Conservation (phyloP, 2,113 vertebrate genomes). For the Lucifuga dentata region DNA sequence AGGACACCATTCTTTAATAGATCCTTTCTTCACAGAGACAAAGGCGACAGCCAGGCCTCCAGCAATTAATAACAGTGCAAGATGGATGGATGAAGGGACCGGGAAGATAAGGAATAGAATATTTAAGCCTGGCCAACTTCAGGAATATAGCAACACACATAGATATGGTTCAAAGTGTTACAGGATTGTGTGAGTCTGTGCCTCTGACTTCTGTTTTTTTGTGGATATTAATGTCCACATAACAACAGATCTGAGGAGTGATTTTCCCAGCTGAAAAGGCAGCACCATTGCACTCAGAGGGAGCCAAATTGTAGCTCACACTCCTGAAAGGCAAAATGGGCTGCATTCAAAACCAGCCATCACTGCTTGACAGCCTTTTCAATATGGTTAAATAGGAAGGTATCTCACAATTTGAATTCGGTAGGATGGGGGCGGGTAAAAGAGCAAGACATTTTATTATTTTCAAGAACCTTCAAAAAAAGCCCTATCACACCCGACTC, state of each 20-base stretch:
- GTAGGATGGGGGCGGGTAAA: slow-evolving; percentile 23
- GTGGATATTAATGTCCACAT: slow-evolving; percentile 28
- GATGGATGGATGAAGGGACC: slow-evolving; percentile 60
- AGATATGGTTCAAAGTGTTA: slow-evolving; percentile 13
- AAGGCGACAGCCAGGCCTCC: slow-evolving; percentile 65
- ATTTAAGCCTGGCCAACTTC: slow-evolving; percentile 25
- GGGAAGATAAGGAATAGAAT: slow-evolving; percentile 44
- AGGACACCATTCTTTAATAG: slow-evolving; percentile 70
- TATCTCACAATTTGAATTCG: slow-evolving; percentile 29
- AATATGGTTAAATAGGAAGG: slow-evolving; percentile 32
- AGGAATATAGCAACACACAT: slow-evolving; percentile 23
- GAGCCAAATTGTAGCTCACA: slow-evolving; percentile 38
- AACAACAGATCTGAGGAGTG: slow-evolving; percentile 42
- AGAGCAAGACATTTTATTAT: background rate
- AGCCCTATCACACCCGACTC: slow-evolving; percentile 4
- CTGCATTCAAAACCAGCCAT: slow-evolving; percentile 52
- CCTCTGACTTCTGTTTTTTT: slow-evolving; percentile 4
- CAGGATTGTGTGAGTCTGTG: background rate
- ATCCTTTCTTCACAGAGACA: slow-evolving; percentile 60
- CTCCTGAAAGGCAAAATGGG: slow-evolving; percentile 37
- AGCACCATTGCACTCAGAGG: slow-evolving; percentile 25
- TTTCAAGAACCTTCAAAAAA: slow-evolving; percentile 13
- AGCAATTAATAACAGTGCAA: slow-evolving; percentile 72
- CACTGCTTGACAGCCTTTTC: slow-evolving; percentile 44
- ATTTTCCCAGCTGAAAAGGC: slow-evolving; percentile 45